These are phyloP conservation scores for Synergus itoensis DNA, from an alignment of 2,888 invertebrate species.

Conservation along the genomic window DNA sequence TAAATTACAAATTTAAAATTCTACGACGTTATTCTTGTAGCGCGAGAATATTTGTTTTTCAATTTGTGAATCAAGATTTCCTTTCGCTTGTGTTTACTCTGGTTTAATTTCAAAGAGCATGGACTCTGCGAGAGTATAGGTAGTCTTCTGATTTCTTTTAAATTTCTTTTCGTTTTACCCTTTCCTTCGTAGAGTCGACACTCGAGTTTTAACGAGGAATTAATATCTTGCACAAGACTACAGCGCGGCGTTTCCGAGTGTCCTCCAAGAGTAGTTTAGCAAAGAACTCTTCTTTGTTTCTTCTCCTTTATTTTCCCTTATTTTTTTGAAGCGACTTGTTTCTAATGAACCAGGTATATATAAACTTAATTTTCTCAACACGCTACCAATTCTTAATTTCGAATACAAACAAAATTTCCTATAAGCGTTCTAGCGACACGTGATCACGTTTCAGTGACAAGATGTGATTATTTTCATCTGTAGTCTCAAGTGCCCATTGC, in stretches of 20 bases:
- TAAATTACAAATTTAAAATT: slow-evolving; percentile 6
- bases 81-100: slow-evolving; percentile 13
- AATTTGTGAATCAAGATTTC: slow-evolving; percentile 28
- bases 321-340: slow-evolving; percentile 40
- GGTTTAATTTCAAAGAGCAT: slow-evolving; percentile 34
- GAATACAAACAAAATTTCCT: not conserved
- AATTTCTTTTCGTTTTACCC: slow-evolving; percentile 31
- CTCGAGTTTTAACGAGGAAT: slow-evolving; percentile 68
- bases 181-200: slow-evolving; percentile 35
- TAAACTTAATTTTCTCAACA: slow-evolving; percentile 12
- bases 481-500: slow-evolving; percentile 7
- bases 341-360: slow-evolving; percentile 11
- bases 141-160: slow-evolving; percentile 33
- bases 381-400: slow-evolving; percentile 22
- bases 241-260: slow-evolving; percentile 53
- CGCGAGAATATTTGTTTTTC: slow-evolving; percentile 7
- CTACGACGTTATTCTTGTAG: not conserved
- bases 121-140: slow-evolving; percentile 1
- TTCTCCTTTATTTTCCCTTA: slow-evolving; percentile 33
- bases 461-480: slow-evolving; percentile 13
- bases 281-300: slow-evolving; percentile 43
- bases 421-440: not conserved
- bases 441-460: slow-evolving; percentile 6
- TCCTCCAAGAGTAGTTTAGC: slow-evolving; percentile 48
- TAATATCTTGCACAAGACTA: slow-evolving; percentile 65